Evolutionary conservation across 2,113 vertebrate genomes (phyloP), one percentile per base, ranked within the genome.

Genomic region (Catharus minimus): DNA sequence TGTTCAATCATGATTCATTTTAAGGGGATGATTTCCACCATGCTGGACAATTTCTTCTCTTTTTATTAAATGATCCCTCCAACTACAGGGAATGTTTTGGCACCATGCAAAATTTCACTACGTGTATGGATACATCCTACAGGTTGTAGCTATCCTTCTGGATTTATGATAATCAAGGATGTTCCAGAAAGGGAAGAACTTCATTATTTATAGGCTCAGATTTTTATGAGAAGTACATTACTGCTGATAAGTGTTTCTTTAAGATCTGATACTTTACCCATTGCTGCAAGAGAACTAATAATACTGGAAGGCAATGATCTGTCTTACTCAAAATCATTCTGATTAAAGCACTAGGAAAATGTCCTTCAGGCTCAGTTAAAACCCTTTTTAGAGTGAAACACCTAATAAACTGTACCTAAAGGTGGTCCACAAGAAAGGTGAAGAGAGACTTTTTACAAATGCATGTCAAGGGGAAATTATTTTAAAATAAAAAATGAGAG

Each of bases 11-110:
- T 86, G 67, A 56, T 82, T 82, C 47, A 66, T 85, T 89, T 94
- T 87, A 73, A 88, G 62, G 74, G 69, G 69, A 84, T 77, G 60
- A 89, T 87, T 96, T 95, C 81, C 44, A 89, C 53, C 66, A 62
- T 47, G 58, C 17, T 79, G 83, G 60, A 84, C 50, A 66, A 82
- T 88, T 72, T 84, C 33, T 68, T 83, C 32, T 21, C 20, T 38
- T 83, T 50, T 49, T 41, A 65, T 64, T 82, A 68, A 16, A 58
- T 53, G 57, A 84, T 76, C 27, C 27, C 41, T 86, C 26, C 74
- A 83, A 88, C 44, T 84, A 62, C 3, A 41, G 17, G 58, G 47
- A 26, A 36, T 78, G 71, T 65, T 87, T 79, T 93, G 57, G 22
- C 43, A 82, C 30, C 19, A 12, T 84, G 66, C 30, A 90, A 74